Percentiles rank a stretch among this genome's conserved stretches.
phyloP scores from a whole-genome alignment of 2,797 vertebrate genomes.

The Gastrophryne carolinensis region DNA sequence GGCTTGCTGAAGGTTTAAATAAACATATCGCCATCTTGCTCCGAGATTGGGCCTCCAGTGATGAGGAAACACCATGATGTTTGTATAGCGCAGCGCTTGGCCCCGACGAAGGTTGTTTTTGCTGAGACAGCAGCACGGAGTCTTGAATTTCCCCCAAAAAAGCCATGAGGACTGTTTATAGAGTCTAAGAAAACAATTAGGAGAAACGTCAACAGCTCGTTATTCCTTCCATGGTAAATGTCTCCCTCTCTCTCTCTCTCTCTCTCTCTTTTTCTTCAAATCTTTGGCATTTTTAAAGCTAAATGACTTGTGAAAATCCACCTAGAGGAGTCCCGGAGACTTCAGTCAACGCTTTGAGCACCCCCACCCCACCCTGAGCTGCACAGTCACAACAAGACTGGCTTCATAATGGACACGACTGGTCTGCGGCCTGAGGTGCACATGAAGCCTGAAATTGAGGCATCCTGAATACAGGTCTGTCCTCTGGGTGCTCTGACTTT shows the following conservation, averaged over 20 bases:
- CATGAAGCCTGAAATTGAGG: too few relatives aligned
- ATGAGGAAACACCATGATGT: conserved; percentile 16
- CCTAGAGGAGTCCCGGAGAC: conserved; percentile 7
- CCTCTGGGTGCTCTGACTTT: too few relatives aligned
- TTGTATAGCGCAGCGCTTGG: conserved; percentile 21
- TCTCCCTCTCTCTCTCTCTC: too few relatives aligned
- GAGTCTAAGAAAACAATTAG: conserved; percentile 32
- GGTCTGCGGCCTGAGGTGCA: too few relatives aligned
- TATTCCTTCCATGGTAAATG: conserved; percentile 28
- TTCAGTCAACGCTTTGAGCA: not conserved
- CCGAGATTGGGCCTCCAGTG: conserved; percentile 16
- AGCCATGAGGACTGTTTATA: conserved; percentile 14
- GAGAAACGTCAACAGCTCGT: conserved; percentile 18
- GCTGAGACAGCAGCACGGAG: conserved; percentile 8
- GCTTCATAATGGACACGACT: too few relatives aligned
- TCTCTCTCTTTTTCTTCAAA: too few relatives aligned
- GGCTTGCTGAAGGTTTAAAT: conserved; percentile 22
- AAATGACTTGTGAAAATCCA: conserved; percentile 19
- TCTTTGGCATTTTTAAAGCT: not conserved
- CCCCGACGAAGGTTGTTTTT: conserved; percentile 21
- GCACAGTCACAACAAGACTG: conserved; percentile 3
- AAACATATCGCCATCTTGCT: conserved; percentile 19
- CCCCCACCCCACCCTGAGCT: not conserved
- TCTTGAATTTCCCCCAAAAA: conserved; percentile 11
- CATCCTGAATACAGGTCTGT: too few relatives aligned